Conservation (phyloP, 2,888 invertebrate genomes). For the Magallana nippona region DNA sequence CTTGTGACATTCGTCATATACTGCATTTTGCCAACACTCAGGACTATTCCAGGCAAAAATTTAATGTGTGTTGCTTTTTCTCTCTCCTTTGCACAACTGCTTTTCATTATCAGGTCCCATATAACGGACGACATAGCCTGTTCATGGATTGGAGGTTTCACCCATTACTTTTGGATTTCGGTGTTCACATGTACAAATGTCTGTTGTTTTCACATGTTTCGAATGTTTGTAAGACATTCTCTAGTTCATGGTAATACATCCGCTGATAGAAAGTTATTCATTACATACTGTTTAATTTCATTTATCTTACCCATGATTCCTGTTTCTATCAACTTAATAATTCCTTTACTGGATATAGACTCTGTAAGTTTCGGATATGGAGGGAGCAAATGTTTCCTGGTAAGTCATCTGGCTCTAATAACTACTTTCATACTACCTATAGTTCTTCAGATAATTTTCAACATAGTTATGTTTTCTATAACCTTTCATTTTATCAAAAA, state of each 20-base stretch:
- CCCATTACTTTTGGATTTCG: slow-evolving; percentile 44
- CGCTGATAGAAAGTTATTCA: neutral
- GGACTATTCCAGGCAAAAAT: slow-evolving; percentile 44
- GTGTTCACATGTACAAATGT: slow-evolving; percentile 41
- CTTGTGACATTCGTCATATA: slow-evolving; percentile 39
- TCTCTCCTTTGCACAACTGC: slow-evolving; percentile 36
- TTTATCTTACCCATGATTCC: neutral
- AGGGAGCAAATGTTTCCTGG: slow-evolving; percentile 41
- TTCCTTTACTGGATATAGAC: neutral
- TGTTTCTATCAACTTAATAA: slow-evolving; percentile 5
- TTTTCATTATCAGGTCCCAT: neutral
- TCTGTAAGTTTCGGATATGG: slow-evolving; percentile 37
- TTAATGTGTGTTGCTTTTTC: slow-evolving; percentile 43
- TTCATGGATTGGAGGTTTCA: slow-evolving; percentile 33
- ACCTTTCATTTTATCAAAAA: neutral
- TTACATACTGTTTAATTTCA: neutral
- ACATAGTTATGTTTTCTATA: slow-evolving; percentile 27
- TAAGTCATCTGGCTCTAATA: slow-evolving; percentile 6
- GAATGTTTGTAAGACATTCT: slow-evolving; percentile 34
- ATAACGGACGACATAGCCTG: neutral
- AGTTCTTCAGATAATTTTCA: slow-evolving; percentile 23
- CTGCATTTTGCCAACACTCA: slow-evolving; percentile 33
- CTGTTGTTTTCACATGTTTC: slow-evolving; percentile 47
- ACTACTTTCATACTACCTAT: slow-evolving; percentile 36
- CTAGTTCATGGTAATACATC: neutral